Base-by-base conservation (phyloP, 2,888 invertebrate species). In the Tetragonisca angustula region DNA sequence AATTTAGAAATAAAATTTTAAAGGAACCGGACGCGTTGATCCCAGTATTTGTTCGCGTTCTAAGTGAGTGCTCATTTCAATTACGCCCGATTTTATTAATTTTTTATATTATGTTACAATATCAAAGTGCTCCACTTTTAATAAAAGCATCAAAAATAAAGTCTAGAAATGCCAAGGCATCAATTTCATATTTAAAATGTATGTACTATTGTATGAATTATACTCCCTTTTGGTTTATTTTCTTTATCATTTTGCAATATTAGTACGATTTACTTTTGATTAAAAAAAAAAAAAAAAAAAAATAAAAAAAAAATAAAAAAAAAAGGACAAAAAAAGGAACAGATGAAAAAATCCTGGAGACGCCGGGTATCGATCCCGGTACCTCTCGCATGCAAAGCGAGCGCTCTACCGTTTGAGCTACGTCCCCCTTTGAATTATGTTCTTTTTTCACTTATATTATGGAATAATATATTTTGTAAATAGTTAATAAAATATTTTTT, bases 311-410 rank as follows among this genome's bases (percentile, higher is more conserved):
- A 71, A 68, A 59, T 86, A 86, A 88, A 85, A 85, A 85, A 80
- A 11, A 54, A 54, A 21, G n/a, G n/a, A n/a, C n/a, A 0, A 13
- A 59, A 11, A 81, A 84, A 75, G n/a, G n/a, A n/a, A n/a, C n/a
- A n/a, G n/a, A 72, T 62, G 24, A 21, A 21, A 70, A 80, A 78
- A 78, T 15, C 32, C 72, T 93, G 92, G 93, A 94, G 93, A 92
- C 93, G 93, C 92, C 92, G 92, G 93, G 93, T 88, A 93, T 93
- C 93, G 93, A 93, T 93, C 93, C 93, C 92, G 93, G 92, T 93
- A 94, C 93, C 94, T 94, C 94, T 94, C 93, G 93, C 93, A 94
- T 94, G 93, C 93, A 92, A 93, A 94, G 93, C 94, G 93, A 94
- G 93, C 93, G 94, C 93, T 94, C 94, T 94, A 94, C 93, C 93